Evolutionary conservation across 2,888 invertebrate genomes (phyloP).

Genomic region (Tyria jacobaeae): DNA sequence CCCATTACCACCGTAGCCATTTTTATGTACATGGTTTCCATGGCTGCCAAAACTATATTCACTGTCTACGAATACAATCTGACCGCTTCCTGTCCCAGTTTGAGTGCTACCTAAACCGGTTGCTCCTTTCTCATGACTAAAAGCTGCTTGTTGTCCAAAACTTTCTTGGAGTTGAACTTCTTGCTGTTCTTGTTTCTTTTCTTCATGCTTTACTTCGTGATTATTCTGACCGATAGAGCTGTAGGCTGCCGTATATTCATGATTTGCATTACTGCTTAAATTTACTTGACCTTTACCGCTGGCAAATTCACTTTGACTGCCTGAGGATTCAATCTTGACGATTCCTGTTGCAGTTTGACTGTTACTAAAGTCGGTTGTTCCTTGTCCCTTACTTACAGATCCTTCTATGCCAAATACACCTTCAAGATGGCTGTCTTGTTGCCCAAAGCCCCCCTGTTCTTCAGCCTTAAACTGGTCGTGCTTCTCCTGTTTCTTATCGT

Average conservation of each 20-base stretch:
- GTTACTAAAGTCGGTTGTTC: neutral
- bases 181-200: neutral
- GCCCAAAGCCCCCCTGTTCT: neutral
- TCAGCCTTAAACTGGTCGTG: neutral
- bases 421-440: neutral
- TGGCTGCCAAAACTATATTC: neutral
- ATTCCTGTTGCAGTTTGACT: neutral
- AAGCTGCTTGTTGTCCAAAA: neutral
- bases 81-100: neutral
- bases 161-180: neutral
- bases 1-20: neutral
- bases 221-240: neutral
- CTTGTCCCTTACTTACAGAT: neutral
- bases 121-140: neutral
- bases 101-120: slow-evolving; percentile 1
- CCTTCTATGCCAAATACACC: neutral
- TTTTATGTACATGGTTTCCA: neutral
- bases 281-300: neutral
- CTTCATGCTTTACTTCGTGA: neutral
- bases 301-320: neutral
- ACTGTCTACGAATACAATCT: slow-evolving; percentile 1
- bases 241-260: too few relatives aligned
- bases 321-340: neutral
- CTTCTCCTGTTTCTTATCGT: neutral
- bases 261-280: too few relatives aligned